Base-by-base conservation (phyloP, 2,797 vertebrate species). In the Pangasius sanitwongsei region DNA sequence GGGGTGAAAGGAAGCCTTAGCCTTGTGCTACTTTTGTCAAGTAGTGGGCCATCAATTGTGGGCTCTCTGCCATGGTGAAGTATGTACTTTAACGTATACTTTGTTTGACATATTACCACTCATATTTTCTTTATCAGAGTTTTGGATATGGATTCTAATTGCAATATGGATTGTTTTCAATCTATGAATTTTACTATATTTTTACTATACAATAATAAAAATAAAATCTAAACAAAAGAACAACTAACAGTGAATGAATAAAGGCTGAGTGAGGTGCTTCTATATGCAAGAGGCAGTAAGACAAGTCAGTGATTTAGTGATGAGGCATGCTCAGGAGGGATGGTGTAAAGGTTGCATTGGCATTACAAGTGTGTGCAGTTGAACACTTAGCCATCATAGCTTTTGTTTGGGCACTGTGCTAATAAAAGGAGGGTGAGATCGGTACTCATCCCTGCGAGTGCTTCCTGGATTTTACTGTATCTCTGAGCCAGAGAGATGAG, bases 21-120 rank as follows among this genome's bases (percentile, higher is more conserved):
- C 25, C 28, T 53, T 77, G 25, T 77, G 74, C 13, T 95, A 92
- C 94, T 94, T 83, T 87, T 84, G 92, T 92, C 93, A 95, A 96
- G 96, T 96, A 96, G 94, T 94, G 97, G 96, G 94, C 90, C 96
- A 98, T 97, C 93, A 97, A 98, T 98, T 96, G 95, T 90, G 88
- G 95, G 93, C 94, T 96, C 95, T 85, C 89, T 88, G 90, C 92
- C 91, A 92, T 93, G 94, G 95, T 95, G 94, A 48, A 48, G 48
- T 48, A 48, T 48, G 48, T 48, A 48, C 48, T 48, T 9, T 6
- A 63, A 28, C 18, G 37, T 44, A 18, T 31, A 18, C 6, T 55
- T 78, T 50, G 6, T 78, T 50, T 53, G 8, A 74, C 2, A 53
- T 53, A 53, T 78, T 53, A 55, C 48, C 74, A 50, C 83, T 59